Conservation (phyloP, 2,113 vertebrate genomes). For the Phoenicopterus ruber region DNA sequence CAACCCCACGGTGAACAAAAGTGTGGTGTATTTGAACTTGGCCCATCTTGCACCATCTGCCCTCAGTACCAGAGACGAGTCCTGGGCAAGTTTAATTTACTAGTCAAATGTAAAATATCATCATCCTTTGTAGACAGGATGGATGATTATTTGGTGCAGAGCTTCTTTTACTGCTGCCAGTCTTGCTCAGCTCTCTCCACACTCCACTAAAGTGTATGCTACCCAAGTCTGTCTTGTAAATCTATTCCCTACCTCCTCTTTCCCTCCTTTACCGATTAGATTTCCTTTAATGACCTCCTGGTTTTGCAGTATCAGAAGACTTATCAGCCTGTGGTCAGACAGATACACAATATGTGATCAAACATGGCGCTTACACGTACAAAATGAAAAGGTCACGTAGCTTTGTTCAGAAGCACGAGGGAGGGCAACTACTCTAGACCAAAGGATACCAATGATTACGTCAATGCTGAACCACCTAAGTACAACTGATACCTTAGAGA, state of each 20-base stretch:
- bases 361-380: background rate
- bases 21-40: background rate
- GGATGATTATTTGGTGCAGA: background rate
- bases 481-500: background rate
- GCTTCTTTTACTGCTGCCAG: background rate
- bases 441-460: background rate
- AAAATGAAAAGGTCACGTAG: background rate
- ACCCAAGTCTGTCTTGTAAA: background rate
- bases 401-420: background rate
- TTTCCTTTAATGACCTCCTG: background rate
- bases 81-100: background rate
- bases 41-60: background rate
- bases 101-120: background rate
- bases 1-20: background rate
- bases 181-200: background rate
- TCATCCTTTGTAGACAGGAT: background rate
- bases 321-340: background rate
- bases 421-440: background rate
- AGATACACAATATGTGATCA: background rate
- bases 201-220: rapidly evolving
- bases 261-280: background rate
- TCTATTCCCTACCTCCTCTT: background rate
- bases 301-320: background rate
- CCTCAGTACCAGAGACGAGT: background rate
- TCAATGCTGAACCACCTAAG: background rate